A percentile compares a stretch with the other conserved stretches of the same genome.
Conservation (phyloP, 2,113 vertebrate species). For the Hymenochirus boettgeri region DNA sequence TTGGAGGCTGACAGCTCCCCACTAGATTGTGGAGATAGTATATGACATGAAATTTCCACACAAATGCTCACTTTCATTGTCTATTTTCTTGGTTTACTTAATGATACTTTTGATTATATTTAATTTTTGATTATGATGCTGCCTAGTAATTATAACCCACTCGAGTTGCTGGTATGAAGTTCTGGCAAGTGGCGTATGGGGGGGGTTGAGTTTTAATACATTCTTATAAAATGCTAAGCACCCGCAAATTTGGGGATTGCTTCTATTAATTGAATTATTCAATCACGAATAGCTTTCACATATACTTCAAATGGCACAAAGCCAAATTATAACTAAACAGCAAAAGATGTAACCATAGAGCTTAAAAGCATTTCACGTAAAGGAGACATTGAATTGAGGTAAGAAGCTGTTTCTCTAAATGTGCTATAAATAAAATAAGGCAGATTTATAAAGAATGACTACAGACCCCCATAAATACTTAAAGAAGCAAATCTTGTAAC, state of each 20-base stretch:
- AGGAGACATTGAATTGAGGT: constrained; percentile 24
- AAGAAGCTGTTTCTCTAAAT: constrained; percentile 28
- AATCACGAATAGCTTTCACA: constrained; percentile 30
- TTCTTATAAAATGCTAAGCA: neutral
- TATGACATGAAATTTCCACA: too few relatives aligned
- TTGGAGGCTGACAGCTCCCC: too few relatives aligned
- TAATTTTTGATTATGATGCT: too few relatives aligned
- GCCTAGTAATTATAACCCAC: too few relatives aligned
- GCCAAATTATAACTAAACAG: constrained; percentile 26
- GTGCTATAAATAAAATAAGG: constrained; percentile 30
- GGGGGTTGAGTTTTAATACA: too few relatives aligned
- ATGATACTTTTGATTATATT: too few relatives aligned
- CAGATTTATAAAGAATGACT: constrained; percentile 22
- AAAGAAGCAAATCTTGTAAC: constrained; percentile 15
- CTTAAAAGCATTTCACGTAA: constrained; percentile 24
- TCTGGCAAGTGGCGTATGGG: too few relatives aligned
- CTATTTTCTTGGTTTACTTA: too few relatives aligned
- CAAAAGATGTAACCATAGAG: constrained; percentile 21
- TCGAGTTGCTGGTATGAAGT: too few relatives aligned
- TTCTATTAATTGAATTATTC: constrained; percentile 18
- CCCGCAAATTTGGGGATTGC: constrained; percentile 1
- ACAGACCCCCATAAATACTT: constrained; percentile 8
- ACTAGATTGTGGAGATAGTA: too few relatives aligned
- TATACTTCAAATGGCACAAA: constrained; percentile 26
- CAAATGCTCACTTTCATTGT: too few relatives aligned